Percentiles rank a stretch among this genome's conserved stretches.
These are phyloP conservation scores for Yponomeuta plumbellus DNA, from an alignment of 2,888 invertebrate species.

Conservation along the genomic window DNA sequence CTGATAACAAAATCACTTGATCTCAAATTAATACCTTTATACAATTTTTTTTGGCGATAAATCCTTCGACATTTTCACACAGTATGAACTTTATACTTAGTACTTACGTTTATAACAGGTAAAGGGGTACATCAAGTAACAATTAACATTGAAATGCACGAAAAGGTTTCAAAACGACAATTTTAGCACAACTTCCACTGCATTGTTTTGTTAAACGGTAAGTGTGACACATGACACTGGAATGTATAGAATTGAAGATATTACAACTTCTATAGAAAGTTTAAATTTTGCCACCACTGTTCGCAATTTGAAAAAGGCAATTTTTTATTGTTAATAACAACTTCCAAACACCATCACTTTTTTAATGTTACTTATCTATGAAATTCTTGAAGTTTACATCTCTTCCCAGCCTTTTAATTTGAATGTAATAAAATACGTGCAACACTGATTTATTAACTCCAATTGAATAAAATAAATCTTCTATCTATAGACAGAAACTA, in stretches of 20 bases:
- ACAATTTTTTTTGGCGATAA: not conserved
- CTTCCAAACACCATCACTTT: too few species aligned
- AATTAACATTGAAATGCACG: constrained; percentile 4
- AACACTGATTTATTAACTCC: not conserved
- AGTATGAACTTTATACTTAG: not conserved
- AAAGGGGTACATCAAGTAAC: not conserved
- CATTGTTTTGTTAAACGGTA: not conserved
- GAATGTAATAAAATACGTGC: constrained; percentile 1
- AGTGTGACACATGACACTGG: not conserved
- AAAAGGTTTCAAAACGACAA: not conserved
- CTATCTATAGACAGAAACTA: constrained; percentile 11
- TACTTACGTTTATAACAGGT: not conserved
- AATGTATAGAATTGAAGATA: not conserved
- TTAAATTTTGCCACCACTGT: not conserved
- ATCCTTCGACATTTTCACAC: not conserved
- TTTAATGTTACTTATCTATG: not conserved
- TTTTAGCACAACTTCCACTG: not conserved
- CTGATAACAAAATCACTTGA: not conserved
- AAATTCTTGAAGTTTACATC: not conserved
- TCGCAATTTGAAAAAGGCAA: too few species aligned
- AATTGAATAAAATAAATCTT: constrained; percentile 7
- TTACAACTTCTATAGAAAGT: not conserved
- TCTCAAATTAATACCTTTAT: not conserved
- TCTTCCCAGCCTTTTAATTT: not conserved
- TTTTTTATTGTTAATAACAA: too few species aligned